A percentile compares a stretch with the other conserved stretches of the same genome.
phyloP scores from a whole-genome alignment of 1,140 invertebrate genomes.

The Procambarus clarkii region DNA sequence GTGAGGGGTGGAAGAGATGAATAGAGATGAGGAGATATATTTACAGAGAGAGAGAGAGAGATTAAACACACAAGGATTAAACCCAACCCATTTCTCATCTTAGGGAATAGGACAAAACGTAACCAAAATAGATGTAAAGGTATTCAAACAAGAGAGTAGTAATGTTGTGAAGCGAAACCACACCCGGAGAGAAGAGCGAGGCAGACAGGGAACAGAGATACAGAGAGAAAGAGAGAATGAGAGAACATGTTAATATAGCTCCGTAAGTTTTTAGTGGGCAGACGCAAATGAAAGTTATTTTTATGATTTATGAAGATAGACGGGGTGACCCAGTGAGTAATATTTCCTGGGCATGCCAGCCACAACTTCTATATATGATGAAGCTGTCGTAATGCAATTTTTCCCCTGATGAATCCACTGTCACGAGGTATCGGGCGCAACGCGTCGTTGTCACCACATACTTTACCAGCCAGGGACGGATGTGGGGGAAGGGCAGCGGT shows the following conservation, averaged over 20 bases:
- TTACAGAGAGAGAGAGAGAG: no score
- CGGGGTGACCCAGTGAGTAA: constrained; percentile 50
- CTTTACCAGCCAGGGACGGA: not conserved
- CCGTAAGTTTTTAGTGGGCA: constrained; percentile 25
- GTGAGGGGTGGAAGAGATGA: not conserved
- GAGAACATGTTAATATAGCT: constrained; percentile 59
- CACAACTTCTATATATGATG: constrained; percentile 30
- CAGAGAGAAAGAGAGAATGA: not conserved
- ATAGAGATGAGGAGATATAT: not conserved
- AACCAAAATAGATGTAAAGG: no score
- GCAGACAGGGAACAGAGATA: not conserved
- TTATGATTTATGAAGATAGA: constrained; percentile 64
- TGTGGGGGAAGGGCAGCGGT: not conserved
- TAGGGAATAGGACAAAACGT: no score
- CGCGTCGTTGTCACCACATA: constrained; percentile 42
- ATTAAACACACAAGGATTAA: not conserved
- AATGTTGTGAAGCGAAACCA: no score
- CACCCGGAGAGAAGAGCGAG: not conserved
- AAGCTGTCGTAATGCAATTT: constrained; percentile 49
- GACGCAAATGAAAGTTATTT: constrained; percentile 63
- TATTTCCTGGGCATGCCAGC: constrained; percentile 59
- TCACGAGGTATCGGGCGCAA: constrained; percentile 32
- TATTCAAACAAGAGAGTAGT: no score
- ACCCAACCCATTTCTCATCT: no score
- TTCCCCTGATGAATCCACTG: constrained; percentile 49